Conservation (phyloP, 2,888 invertebrate genomes). For the Eretmocerus hayati region DNA sequence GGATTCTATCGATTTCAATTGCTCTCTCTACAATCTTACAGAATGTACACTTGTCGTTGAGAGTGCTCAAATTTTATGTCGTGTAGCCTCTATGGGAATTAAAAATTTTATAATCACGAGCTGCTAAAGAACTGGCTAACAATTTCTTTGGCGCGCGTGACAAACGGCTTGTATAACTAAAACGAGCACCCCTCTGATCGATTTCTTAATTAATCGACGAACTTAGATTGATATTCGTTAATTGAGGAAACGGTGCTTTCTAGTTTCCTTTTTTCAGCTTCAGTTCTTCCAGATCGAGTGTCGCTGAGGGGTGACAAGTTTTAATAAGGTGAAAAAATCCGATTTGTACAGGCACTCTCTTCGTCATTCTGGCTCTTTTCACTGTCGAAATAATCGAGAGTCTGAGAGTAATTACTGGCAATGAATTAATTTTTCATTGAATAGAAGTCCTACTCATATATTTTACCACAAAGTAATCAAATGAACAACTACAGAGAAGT, state of each 20-base stretch:
- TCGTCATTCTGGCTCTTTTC: background rate
- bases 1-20: conserved; percentile 24
- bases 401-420: conserved; percentile 2
- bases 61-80: background rate
- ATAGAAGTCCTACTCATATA: too few relatives aligned
- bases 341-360: too few relatives aligned
- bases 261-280: background rate
- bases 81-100: conserved; percentile 14
- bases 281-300: background rate
- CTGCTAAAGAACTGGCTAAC: too few relatives aligned
- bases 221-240: conserved; percentile 23
- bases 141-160: too few relatives aligned
- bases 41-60: conserved; percentile 6
- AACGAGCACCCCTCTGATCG: conserved; percentile 16
- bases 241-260: conserved; percentile 12
- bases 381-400: background rate
- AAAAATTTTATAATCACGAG: conserved; percentile 21
- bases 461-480: background rate
- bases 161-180: too few relatives aligned
- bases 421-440: background rate
- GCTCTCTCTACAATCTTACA: conserved; percentile 16
- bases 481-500: too few relatives aligned
- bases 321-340: conserved; percentile 14
- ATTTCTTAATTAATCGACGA: conserved; percentile 25
- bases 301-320: conserved; percentile 7